Evolutionary conservation across 2,888 invertebrate genomes (phyloP).

Genomic region (Caradrina clavipalpis): DNA sequence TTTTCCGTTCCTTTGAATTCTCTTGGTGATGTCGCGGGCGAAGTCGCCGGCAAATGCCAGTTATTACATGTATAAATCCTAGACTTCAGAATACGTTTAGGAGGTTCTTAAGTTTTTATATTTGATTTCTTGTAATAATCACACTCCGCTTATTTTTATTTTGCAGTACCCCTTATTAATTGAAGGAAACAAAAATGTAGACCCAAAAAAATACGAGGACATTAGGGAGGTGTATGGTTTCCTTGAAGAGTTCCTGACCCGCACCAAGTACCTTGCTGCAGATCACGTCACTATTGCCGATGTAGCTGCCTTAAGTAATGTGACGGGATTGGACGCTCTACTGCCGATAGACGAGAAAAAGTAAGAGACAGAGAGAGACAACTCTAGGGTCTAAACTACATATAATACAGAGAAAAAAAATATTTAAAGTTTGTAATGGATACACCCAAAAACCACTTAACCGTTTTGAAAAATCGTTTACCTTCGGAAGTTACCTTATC

Average conservation of each 20-base stretch:
- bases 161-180: constrained; percentile 62
- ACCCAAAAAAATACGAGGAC: constrained; percentile 14
- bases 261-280: constrained; percentile 20
- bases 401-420: too few relatives aligned
- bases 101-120: too few relatives aligned
- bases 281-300: constrained; percentile 31
- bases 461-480: too few relatives aligned
- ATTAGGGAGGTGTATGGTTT: constrained; percentile 22
- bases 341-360: constrained; percentile 10
- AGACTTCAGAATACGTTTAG: too few relatives aligned
- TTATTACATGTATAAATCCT: too few relatives aligned
- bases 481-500: too few relatives aligned
- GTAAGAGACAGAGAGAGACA: constrained; percentile 12
- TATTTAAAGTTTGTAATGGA: too few relatives aligned
- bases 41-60: too few relatives aligned
- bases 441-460: too few relatives aligned
- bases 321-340: constrained; percentile 9
- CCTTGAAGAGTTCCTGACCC: constrained; percentile 24
- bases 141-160: neutral
- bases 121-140: neutral
- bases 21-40: neutral
- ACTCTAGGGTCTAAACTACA: too few relatives aligned
- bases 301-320: constrained; percentile 19
- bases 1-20: neutral
- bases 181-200: constrained; percentile 2